Base-by-base conservation (phyloP, 2,888 invertebrate species). In the Epsilonema sp. region DNA sequence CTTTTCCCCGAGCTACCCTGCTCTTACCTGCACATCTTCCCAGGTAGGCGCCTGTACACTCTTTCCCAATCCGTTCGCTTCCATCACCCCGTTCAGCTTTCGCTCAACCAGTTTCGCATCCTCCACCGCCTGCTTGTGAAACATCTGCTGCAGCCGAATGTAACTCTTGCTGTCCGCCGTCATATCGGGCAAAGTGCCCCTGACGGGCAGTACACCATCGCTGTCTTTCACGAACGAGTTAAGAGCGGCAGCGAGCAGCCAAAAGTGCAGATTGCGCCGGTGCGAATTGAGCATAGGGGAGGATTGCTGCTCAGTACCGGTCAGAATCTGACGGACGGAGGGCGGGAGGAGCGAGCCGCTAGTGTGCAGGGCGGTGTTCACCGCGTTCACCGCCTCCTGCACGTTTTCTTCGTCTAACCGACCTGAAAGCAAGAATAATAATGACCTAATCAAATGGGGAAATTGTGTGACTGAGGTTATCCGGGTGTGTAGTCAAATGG, bases 331-430 rank as follows among this genome's bases (percentile, higher is more conserved):
- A 8, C 31, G 31, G 31, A 31, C 31, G 8, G 8, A 8, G n/a
- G 39, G 19, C 8, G 39, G 39, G 21, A 39, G 19, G 8, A 19
- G 19, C n/a, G 39, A 16, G n/a, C n/a, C n/a, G n/a, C n/a, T n/a
- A 5, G 45, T 11, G n/a, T 39, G 11, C 4, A 86, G 70, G 41
- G 81, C 79, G 45, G 80, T 82, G 65, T 90, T 90, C 0, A 87
- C 81, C 55, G 85, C 83, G 66, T 76, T 79, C 11, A 84, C 73
- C 1, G 92, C 90, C 72, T 97, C 94, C 63, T 85, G 83, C 69
- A 85, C 87, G 66, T 94, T 94, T 62, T 94, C 92, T 65, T 89
- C 87, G 53, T 77, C 59, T 24, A 52, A 31, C 13, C n/a, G 8
- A 55, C 58, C 2, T 49, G 44, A 5, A 23, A 21, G 22, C 24